Conservation (phyloP, 2,888 invertebrate species). For the Bellardia bayeri region DNA sequence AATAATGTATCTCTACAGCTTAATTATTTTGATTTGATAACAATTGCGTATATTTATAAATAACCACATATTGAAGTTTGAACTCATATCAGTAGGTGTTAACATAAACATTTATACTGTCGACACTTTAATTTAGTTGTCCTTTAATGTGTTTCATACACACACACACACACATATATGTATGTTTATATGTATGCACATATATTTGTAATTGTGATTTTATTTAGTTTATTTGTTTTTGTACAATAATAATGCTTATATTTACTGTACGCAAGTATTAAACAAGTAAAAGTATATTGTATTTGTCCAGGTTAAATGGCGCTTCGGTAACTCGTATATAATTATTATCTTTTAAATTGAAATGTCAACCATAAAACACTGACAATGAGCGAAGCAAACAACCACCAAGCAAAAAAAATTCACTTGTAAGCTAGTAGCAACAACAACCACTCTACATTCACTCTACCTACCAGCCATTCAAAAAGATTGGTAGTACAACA, state of each 20-base stretch:
- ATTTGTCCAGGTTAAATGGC: slow-evolving; percentile 68
- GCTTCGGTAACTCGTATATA: slow-evolving; percentile 69
- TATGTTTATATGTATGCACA: neutral
- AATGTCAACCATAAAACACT: slow-evolving; percentile 73
- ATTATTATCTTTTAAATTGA: slow-evolving; percentile 74
- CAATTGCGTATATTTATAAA: neutral
- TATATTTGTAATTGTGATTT: neutral
- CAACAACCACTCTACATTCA: neutral
- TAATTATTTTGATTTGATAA: too few relatives aligned
- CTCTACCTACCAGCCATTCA: neutral
- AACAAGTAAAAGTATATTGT: slow-evolving; percentile 19
- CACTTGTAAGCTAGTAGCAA: slow-evolving; percentile 21
- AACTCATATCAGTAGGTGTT: neutral
- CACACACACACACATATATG: neutral
- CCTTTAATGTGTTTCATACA: neutral
- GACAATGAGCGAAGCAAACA: slow-evolving; percentile 63
- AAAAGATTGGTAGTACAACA: slow-evolving; percentile 41
- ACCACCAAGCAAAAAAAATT: slow-evolving; percentile 32
- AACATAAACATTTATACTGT: slow-evolving; percentile 15
- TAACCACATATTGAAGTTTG: neutral
- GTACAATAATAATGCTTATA: slow-evolving; percentile 17
- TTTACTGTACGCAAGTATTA: neutral
- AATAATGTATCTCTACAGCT: too few relatives aligned
- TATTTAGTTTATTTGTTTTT: slow-evolving; percentile 48
- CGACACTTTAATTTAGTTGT: slow-evolving; percentile 44